A percentile compares a stretch with the other conserved stretches of the same genome.
phyloP scores from a whole-genome alignment of 2,113 vertebrate species.

The Neotragus moschatus region DNA sequence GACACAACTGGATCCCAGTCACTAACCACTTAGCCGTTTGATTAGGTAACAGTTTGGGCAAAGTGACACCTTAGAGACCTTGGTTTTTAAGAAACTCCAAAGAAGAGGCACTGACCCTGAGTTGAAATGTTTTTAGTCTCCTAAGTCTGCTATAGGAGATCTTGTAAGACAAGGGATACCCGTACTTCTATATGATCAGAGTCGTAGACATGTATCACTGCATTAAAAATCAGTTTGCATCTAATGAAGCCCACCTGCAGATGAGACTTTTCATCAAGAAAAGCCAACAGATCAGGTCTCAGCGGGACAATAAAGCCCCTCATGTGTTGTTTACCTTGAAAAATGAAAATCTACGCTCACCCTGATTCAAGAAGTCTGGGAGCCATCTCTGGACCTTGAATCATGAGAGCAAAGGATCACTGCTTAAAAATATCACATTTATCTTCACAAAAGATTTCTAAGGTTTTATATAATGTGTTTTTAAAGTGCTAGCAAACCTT shows the following conservation, averaged over 20 bases:
- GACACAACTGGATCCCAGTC: neutral
- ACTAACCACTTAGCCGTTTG: neutral
- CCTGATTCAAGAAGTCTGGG: neutral
- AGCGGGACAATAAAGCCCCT: neutral
- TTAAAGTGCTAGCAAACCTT: conserved; percentile 76
- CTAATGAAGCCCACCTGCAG: neutral
- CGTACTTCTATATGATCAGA: neutral
- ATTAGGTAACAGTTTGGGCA: neutral
- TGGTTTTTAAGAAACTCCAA: neutral
- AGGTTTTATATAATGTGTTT: conserved; percentile 74
- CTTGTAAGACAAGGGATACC: neutral
- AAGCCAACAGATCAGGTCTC: neutral
- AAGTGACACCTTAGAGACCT: neutral
- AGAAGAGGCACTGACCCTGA: neutral
- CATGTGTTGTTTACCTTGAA: neutral
- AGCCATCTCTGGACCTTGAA: neutral
- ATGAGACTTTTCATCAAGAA: conserved; percentile 26
- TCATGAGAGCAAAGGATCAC: conserved; percentile 47
- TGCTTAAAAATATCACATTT: conserved; percentile 17
- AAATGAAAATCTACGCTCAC: neutral
- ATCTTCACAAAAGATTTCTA: conserved; percentile 71
- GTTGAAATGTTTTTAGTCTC: neutral
- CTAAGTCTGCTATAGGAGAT: neutral
- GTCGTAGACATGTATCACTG: neutral
- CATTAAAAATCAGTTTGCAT: neutral